Base-by-base conservation (phyloP, 2,797 vertebrate genomes). In the Sebastes minor region DNA sequence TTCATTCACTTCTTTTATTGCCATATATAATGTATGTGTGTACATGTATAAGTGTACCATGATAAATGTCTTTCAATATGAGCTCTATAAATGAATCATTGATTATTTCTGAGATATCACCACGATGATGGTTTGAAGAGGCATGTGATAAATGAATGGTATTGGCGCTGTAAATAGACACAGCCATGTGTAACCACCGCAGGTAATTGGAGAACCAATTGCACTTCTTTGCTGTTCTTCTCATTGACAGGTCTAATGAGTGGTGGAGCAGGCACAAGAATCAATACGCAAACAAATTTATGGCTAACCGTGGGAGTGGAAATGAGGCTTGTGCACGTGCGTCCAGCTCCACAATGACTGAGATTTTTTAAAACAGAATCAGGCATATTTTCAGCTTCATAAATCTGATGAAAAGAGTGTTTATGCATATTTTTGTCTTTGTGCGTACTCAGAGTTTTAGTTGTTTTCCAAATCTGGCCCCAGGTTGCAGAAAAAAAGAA, bases 401-500 rank as follows among this genome's bases (percentile, higher is more conserved):
- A 27, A 25, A 74, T 69, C 6, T 25, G 13, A 56, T 0, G 2
- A 56, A 69, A 62, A 20, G 0, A 57, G 28, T 56, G 6, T 3
- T 1, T 23, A 12, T 12, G 6, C n/a, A 35, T 72, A 10, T 38
- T 38, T 61, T 2, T 74, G 46, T 52, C 13, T 65, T 65, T 57
- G 8, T 32, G 49, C 3, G 3, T 3, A 38, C 23, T 27, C 3
- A 23, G 46, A 16, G 42, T 22, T 76, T 63, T 32, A 57, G 59
- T 69, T 4, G 2, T 61, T 74, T 25, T 53, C 22, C 60, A 38
- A 66, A 62, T 75, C 71, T 65, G 28, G 25, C 10, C 38, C 64
- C 76, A 82, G 63, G 62, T 22, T 55, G 35, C 62, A 81, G 72
- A 80, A 85, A 84, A 61, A 86, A 75, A 87, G 28, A 60, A 70